phyloP scores from a whole-genome alignment of 2,888 invertebrate genomes.

The Liodrosophila aerea region DNA sequence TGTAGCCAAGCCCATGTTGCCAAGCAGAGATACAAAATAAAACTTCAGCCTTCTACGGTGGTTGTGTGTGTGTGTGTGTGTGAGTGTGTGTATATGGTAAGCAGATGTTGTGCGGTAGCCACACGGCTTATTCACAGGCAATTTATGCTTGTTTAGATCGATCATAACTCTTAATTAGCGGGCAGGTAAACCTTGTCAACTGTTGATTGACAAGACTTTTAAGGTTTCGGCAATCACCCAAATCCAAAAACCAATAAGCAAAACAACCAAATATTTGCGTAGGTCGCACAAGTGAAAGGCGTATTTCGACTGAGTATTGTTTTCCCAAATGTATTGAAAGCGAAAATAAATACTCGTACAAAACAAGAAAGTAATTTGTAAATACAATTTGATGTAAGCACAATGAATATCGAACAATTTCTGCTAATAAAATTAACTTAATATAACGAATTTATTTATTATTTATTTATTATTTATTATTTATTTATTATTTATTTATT shows the following conservation, averaged over 20 bases:
- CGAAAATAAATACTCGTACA: constrained; percentile 5
- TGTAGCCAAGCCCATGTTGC: constrained; percentile 58
- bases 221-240: constrained; percentile 59
- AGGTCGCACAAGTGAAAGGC: constrained; percentile 70
- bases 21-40: constrained; percentile 13
- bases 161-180: constrained; percentile 78
- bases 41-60: not conserved
- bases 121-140: constrained; percentile 37
- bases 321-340: constrained; percentile 34
- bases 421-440: too few species aligned
- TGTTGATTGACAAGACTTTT: constrained; percentile 77
- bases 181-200: constrained; percentile 71
- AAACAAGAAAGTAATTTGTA: not conserved
- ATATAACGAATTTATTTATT: too few species aligned
- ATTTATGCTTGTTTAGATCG: constrained; percentile 71
- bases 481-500: too few species aligned
- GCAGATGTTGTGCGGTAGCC: constrained; percentile 51
- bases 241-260: not conserved
- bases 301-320: constrained; percentile 2
- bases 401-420: too few species aligned
- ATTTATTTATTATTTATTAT: too few species aligned
- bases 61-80: constrained; percentile 2
- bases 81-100: constrained; percentile 31
- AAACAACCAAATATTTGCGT: constrained; percentile 43
- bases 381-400: not conserved